Percentiles rank a stretch among this genome's conserved stretches.
Conservation (phyloP, 1,140 invertebrate species). For the Metaphire vulgaris region DNA sequence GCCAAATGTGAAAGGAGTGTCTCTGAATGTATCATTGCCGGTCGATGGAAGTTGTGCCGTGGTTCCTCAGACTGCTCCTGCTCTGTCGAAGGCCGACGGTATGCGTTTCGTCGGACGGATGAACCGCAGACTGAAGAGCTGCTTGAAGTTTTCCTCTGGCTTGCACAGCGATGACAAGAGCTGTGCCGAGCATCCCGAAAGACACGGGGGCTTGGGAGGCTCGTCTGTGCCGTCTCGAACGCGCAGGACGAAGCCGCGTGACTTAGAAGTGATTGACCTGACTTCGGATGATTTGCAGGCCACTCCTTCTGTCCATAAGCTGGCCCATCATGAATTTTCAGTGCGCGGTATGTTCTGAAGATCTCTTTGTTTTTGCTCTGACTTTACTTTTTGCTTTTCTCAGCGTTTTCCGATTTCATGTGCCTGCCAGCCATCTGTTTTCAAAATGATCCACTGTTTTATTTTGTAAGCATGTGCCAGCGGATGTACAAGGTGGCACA, state of each 20-base stretch:
- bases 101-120: not conserved
- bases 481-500: too few relatives aligned
- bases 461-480: too few relatives aligned
- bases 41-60: not conserved
- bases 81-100: not conserved
- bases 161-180: not conserved
- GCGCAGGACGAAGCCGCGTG: not conserved
- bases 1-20: too few relatives aligned
- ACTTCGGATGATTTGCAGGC: not conserved
- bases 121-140: not conserved
- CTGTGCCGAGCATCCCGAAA: not conserved
- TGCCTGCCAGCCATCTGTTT: too few relatives aligned
- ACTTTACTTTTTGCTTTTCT: not conserved
- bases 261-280: not conserved
- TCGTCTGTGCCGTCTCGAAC: too few relatives aligned
- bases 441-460: too few relatives aligned
- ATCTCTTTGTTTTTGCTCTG: not conserved
- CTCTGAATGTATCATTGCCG: too few relatives aligned
- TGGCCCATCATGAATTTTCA: not conserved
- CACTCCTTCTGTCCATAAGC: not conserved
- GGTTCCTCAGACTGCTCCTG: not conserved
- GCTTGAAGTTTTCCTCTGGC: not conserved
- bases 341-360: not conserved
- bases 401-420: too few relatives aligned
- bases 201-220: too few relatives aligned